phyloP scores from a whole-genome alignment of 2,797 vertebrate genomes.

The Yasuhikotakia modesta region DNA sequence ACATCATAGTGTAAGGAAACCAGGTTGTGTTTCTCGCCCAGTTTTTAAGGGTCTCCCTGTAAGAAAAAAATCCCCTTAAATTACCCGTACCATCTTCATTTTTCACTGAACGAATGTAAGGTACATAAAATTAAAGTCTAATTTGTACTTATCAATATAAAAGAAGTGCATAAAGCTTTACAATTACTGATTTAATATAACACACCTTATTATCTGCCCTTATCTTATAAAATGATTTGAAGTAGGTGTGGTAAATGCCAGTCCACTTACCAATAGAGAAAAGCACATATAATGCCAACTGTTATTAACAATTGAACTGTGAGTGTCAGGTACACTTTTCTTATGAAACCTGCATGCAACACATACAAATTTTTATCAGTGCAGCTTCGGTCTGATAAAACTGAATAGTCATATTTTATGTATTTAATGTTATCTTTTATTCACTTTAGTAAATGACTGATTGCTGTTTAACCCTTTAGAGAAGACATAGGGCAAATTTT shows the following conservation, averaged over 20 bases:
- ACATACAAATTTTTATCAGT: constrained; percentile 10
- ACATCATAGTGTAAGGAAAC: constrained; percentile 77
- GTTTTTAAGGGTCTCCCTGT: constrained; percentile 67
- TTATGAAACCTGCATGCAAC: constrained; percentile 72
- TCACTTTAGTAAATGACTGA: not conserved
- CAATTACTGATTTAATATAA: not conserved
- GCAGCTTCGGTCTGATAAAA: not conserved
- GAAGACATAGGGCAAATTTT: not conserved
- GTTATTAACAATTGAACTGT: constrained; percentile 77
- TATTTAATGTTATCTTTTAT: not conserved
- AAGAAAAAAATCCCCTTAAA: constrained; percentile 3
- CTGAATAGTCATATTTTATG: not conserved
- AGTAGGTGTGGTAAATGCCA: constrained; percentile 5
- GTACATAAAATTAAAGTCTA: not conserved
- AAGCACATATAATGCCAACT: constrained; percentile 78
- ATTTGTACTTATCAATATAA: not conserved
- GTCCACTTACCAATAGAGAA: constrained; percentile 78
- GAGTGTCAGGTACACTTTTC: constrained; percentile 79
- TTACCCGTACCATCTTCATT: not conserved
- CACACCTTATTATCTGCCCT: not conserved
- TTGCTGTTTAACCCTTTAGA: not conserved
- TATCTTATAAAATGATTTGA: not conserved
- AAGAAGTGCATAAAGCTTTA: not conserved
- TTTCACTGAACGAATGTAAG: not conserved
- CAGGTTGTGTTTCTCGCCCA: constrained; percentile 67